Evolutionary conservation across 2,113 vertebrate genomes (phyloP), one percentile per base, ranked within the genome.

Genomic region (Enhydra lutris): DNA sequence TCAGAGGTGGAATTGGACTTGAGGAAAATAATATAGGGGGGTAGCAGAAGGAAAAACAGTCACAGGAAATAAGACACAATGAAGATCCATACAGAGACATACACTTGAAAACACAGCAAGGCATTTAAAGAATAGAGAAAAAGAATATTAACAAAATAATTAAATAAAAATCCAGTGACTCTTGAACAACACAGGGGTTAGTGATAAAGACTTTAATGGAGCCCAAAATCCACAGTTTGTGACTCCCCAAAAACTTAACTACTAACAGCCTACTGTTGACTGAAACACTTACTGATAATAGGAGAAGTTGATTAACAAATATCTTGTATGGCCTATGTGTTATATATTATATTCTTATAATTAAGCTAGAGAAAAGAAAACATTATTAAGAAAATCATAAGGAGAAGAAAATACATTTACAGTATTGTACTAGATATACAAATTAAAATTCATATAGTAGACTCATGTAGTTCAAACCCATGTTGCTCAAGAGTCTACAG

Each of bases 11-110:
- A 26, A 61, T 0, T 47, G 7, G 7, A 42, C n/a, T 55, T 36
- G 8, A 45, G 24, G 3, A 57, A 55, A 65, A 20, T 26, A n/a
- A 26, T 1, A n/a, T 6, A 50, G 15, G 0, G 0, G 20, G n/a
- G 0, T 13, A 45, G 12, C 13, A 18, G 4, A 65, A 52, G 52
- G 1, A 45, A 55, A 47, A 29, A 5, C 15, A 23, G 14, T 55
- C 11, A 88, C 7, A 17, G 45, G n/a, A 45, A 71, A 39, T 26
- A 29, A 74, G 18, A n/a, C 39, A 63, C 57, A 59, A 34, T 20
- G 15, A 45, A 34, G 1, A 7, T 36, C 24, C 24, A 57, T 12
- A 79, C 63, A 67, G 26, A 95, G 15, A 63, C 0, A 7, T n/a
- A 55, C 1, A 65, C 4, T 82, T 65, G 12, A 14, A 73, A 61